Percentiles rank a stretch among this genome's conserved stretches.
Conservation (phyloP, 2,888 invertebrate species). For the Agrypnus murinus region DNA sequence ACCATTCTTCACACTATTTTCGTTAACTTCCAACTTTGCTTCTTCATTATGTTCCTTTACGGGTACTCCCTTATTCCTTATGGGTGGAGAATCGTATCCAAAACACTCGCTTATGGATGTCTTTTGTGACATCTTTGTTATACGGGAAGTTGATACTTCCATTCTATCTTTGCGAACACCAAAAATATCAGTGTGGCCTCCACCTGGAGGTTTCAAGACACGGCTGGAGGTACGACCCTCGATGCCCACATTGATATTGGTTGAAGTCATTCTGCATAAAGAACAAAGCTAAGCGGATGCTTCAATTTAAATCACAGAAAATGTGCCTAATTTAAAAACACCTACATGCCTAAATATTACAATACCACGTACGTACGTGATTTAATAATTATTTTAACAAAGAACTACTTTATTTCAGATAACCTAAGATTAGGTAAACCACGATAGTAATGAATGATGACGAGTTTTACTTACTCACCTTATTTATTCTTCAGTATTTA, state of each 20-base stretch:
- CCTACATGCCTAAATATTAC: slow-evolving; percentile 5
- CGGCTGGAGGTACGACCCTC: slow-evolving; percentile 67
- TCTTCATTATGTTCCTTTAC: slow-evolving; percentile 12
- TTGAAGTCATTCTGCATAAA: slow-evolving; percentile 59
- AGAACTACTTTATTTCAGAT: not conserved
- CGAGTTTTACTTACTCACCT: slow-evolving; percentile 23
- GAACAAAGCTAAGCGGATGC: not conserved
- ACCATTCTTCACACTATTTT: slow-evolving; percentile 10
- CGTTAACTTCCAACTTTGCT: not conserved
- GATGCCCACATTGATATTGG: slow-evolving; percentile 60
- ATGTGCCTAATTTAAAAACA: slow-evolving; percentile 19
- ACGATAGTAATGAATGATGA: not conserved
- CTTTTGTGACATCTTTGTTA: slow-evolving; percentile 31
- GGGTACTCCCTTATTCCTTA: slow-evolving; percentile 3
- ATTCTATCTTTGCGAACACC: slow-evolving; percentile 43
- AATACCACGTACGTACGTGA: slow-evolving; percentile 3
- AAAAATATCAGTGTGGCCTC: slow-evolving; percentile 71
- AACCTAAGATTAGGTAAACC: slow-evolving; percentile 6
- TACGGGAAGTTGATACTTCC: slow-evolving; percentile 18
- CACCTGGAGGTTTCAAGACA: slow-evolving; percentile 72
- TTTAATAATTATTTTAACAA: not conserved
- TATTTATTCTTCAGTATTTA: slow-evolving; percentile 8
- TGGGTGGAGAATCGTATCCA: slow-evolving; percentile 16
- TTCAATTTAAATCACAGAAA: slow-evolving; percentile 23
- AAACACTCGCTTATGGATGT: slow-evolving; percentile 43